Evolutionary conservation across 2,797 vertebrate genomes (phyloP), one percentile per base, ranked within the genome.

Genomic region (Ctenosaura bakeri): DNA sequence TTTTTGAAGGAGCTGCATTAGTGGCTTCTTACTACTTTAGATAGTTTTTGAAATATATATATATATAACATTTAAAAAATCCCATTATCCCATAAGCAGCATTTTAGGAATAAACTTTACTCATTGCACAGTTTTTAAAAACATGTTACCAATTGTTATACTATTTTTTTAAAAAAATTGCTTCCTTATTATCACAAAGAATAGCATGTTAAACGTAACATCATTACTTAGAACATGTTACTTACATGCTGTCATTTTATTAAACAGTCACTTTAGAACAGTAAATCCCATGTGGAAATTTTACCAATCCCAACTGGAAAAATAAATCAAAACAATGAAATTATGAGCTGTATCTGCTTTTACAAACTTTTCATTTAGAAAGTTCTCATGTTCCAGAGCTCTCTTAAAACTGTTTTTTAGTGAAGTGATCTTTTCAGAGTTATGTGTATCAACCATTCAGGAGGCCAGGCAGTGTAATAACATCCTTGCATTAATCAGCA

Each of bases 401-500:
- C 98, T 97, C 97, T 96, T 96, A 96, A 91, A 97, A 97, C 94
- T 93, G 94, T 95, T 97, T 38, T 35, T 35, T 50, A 95, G 95
- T 96, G 92, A 97, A 97, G 93, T 94, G 96, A 97, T 98, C 96
- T 95, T 95, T 98, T 98, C 97, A 96, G 95, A 97, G 92, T 96
- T 94, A 96, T 96, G 38, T 96, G 96, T 97, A 96, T 97, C 97
- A 97, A 94, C 95, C 95, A 88, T 98, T 98, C 97, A 96, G 96
- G 96, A 97, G 95, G 96, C 95, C 96, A 96, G 95, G 94, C 96
- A 96, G 94, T 96, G 95, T 97, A 96, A 96, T 96, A 95, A 97
- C 96, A 94, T 96, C 96, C 97, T 97, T 97, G 94, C 56, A 95
- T 98, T 98, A 98, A 98, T 98, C 97, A 98, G 97, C 97, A 98